phyloP scores from a whole-genome alignment of 2,888 invertebrate genomes.

The Osedax frankpressi region DNA sequence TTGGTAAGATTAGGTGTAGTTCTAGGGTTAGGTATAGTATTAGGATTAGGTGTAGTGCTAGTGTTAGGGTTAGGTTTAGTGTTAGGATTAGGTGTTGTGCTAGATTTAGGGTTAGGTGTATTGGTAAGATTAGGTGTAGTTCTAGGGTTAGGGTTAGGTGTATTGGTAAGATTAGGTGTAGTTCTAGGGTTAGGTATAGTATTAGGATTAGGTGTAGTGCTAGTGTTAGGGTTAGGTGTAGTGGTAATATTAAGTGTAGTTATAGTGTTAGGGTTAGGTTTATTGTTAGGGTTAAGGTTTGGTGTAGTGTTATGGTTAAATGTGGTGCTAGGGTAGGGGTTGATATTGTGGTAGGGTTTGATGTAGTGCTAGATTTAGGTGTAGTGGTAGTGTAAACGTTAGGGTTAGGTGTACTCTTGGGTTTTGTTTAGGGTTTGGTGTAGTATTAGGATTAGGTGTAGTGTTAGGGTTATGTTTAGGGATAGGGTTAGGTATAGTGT shows the following conservation, averaged over 20 bases:
- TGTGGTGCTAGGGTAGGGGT: too few species aligned
- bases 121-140: background rate
- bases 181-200: background rate
- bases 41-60: background rate
- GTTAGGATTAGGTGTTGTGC: background rate
- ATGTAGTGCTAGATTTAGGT: too few species aligned
- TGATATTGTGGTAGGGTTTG: too few species aligned
- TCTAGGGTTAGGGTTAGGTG: background rate
- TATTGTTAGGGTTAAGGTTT: too few species aligned
- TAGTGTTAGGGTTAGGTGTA: conserved; percentile 1
- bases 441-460: too few species aligned
- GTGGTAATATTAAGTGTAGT: background rate
- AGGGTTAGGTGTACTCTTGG: too few species aligned
- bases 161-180: background rate
- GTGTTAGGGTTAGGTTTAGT: background rate
- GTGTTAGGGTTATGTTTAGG: too few species aligned
- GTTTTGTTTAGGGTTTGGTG: too few species aligned
- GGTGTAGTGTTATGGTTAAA: too few species aligned
- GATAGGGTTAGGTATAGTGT: too few species aligned
- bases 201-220: background rate
- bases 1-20: background rate
- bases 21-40: background rate
- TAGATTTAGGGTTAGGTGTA: background rate
- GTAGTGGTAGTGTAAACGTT: too few species aligned
- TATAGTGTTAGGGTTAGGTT: background rate